Evolutionary conservation across 2,113 vertebrate species (phyloP).

Genomic region (Rhynchomys soricoides): DNA sequence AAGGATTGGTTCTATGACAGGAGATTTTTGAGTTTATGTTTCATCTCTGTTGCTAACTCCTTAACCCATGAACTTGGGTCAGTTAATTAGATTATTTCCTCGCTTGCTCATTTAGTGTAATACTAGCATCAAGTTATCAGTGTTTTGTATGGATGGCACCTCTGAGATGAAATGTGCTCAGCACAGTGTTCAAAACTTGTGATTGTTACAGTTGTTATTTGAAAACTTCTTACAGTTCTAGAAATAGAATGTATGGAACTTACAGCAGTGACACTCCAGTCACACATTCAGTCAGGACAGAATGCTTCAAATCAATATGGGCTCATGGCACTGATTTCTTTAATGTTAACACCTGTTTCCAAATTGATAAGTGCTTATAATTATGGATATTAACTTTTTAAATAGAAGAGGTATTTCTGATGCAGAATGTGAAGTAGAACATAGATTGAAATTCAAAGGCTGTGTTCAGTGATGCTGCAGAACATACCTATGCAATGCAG

Average conservation of each 20-base stretch:
- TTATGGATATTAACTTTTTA: conserved; percentile 70
- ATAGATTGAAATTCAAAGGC: conserved; percentile 33
- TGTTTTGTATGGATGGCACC: not conserved
- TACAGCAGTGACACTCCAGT: not conserved
- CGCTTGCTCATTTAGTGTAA: not conserved
- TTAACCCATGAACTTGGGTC: not conserved
- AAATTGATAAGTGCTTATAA: conserved; percentile 60
- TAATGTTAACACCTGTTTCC: conserved; percentile 59
- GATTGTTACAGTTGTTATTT: not conserved
- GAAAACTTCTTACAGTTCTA: not conserved
- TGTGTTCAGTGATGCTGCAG: not conserved
- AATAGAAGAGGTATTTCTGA: conserved; percentile 55
- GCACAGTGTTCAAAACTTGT: not conserved
- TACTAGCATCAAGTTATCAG: not conserved
- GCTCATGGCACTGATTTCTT: conserved; percentile 41
- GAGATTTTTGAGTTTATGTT: not conserved
- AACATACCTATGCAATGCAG: not conserved
- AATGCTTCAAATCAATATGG: conserved; percentile 36
- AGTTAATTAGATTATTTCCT: not conserved
- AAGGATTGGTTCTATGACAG: not conserved
- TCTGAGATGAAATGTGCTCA: not conserved
- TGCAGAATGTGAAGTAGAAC: conserved; percentile 52
- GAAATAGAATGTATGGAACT: not conserved
- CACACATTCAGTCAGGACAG: not conserved
- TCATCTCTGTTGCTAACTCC: not conserved